Evolutionary conservation across 2,797 vertebrate species (phyloP), one percentile per base, ranked within the genome.

Genomic region (Gallirallus australis): DNA sequence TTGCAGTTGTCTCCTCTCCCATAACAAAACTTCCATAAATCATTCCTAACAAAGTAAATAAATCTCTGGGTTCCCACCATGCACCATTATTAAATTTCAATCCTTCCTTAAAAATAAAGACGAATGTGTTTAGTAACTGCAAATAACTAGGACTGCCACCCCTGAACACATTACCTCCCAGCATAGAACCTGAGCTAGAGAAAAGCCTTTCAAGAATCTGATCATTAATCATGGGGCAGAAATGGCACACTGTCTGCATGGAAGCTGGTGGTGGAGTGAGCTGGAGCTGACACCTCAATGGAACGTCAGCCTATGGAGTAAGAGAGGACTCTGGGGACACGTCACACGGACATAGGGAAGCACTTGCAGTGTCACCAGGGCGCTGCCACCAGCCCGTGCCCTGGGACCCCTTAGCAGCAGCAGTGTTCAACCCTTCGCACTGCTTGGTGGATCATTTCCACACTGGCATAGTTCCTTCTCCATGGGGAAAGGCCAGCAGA

Each of bases 71-170:
- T 48, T 90, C 76, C 39, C 40, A 66, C 72, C 48, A 75, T 57
- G 37, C 73, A 76, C 91, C n/a, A 39, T 92, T 95, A 96, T 93
- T 92, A 94, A 80, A 94, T 96, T 97, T 94, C 92, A 94, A 11
- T 88, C 69, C 50, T 91, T 93, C 65, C 64, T 94, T 90, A 94
- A 95, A 92, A 96, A 95, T 73, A 87, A 92, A 95, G 94, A 95
- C 90, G 64, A 94, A 93, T 93, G 89, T 35, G 70, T 90, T 91
- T 94, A 88, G 91, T 94, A 84, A 81, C 85, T 68, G 83, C 40
- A 88, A 87, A 92, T 93, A 95, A 80, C 64, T 73, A 70, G 42
- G 71, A 59, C 69, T 90, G 89, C 76, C 79, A 81, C 68, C 24
- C 35, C 79, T 92, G 89, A 95, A 91, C 94, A 94, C 92, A 82